Base-by-base conservation (phyloP, 1,140 invertebrate genomes). In the Octopus sinensis region DNA sequence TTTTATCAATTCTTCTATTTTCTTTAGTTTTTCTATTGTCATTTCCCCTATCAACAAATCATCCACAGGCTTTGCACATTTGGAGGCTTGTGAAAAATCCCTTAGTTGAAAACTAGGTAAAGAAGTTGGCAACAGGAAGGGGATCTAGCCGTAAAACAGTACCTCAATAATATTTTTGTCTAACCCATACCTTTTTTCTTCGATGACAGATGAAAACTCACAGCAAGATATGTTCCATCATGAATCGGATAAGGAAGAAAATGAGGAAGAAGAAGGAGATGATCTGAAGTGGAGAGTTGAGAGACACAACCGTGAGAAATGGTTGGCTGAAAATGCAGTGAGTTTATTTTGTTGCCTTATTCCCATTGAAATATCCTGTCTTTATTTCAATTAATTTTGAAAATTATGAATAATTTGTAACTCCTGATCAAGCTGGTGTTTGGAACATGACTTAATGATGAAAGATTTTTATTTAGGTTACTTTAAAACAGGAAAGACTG, bases 211-310 rank as follows among this genome's bases (percentile, higher is more conserved):
- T 84, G 86, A 89, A 30, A 84, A 85, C 12, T 86, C 88, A 9
- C 87, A 88, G 73, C 85, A 89, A 79, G 89, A 90, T 80, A 87
- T 89, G 86, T 89, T 89, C 85, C 81, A 83, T 76, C 76, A 85
- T 71, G 83, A 84, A 5, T 87, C 86, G 54, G 91, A 90, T 83
- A 91, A 92, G 4, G 93, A 94, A 54, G 91, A 89, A 43, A 93
- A 94, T 43, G 92, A 93, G 53, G 93, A 93, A 84, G 93, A 93
- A 68, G 94, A 95, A 86, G 91, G 93, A 80, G 92, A 94, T 82
- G 89, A 89, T 71, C 81, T 84, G 81, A 94, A 94, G 92, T 92
- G 94, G 84, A 94, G 94, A 88, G 91, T 88, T 76, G 87, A 91
- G 79, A 86, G 89, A 84, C 85, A 85, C 80, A 90, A 91, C 79